phyloP scores from a whole-genome alignment of 2,888 invertebrate species.

The Eupithecia exiguata region DNA sequence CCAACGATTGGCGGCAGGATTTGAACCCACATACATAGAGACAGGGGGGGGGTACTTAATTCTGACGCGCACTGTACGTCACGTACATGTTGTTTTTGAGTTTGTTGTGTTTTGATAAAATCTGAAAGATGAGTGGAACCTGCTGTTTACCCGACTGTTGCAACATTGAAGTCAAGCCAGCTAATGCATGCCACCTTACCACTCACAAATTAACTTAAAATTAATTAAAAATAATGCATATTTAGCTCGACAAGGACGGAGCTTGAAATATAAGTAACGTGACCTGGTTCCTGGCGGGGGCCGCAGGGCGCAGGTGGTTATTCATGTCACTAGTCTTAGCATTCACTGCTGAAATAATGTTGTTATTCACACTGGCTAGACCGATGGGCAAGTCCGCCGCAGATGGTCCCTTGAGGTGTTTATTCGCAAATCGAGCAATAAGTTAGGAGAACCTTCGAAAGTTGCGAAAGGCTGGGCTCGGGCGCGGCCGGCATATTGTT shows the following conservation, averaged over 20 bases:
- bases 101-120: neutral
- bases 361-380: neutral
- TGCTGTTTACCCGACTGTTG: neutral
- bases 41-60: too few species aligned
- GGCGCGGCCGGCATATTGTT: conserved; percentile 1
- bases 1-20: too few species aligned
- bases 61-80: too few species aligned
- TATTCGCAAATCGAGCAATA: conserved; percentile 6
- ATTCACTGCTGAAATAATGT: neutral
- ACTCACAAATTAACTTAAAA: neutral
- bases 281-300: neutral
- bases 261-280: neutral
- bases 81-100: neutral
- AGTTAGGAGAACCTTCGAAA: conserved; percentile 4
- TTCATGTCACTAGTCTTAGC: neutral
- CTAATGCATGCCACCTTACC: neutral
- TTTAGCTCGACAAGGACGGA: neutral
- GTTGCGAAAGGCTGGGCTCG: neutral
- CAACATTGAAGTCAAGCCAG: neutral
- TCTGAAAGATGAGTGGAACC: neutral
- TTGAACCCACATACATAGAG: too few species aligned
- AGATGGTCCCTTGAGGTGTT: neutral
- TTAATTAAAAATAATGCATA: neutral
- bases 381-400: neutral
- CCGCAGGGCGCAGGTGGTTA: neutral